phyloP scores from a whole-genome alignment of 2,797 vertebrate species.

The Etheostoma nigrum region DNA sequence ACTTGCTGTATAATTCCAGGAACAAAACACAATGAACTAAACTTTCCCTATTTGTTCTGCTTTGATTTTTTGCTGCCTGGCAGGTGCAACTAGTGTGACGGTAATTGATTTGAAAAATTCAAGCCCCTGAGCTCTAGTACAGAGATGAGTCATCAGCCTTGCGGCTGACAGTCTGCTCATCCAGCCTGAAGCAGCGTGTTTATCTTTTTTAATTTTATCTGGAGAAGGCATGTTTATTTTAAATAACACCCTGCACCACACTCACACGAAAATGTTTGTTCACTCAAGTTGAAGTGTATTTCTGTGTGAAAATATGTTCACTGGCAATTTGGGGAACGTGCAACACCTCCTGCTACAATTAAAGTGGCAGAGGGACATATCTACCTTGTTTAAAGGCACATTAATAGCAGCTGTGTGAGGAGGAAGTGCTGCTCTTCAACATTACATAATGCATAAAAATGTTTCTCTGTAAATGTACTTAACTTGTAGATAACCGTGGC shows the following conservation, averaged over 20 bases:
- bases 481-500: not conserved
- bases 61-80: slow-evolving; percentile 30
- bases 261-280: slow-evolving; percentile 7
- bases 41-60: not conserved
- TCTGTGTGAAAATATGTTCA: slow-evolving; percentile 20
- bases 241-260: slow-evolving; percentile 12
- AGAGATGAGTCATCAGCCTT: slow-evolving; percentile 63
- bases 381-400: not conserved
- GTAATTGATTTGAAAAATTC: slow-evolving; percentile 55
- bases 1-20: not conserved
- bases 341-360: slow-evolving; percentile 2
- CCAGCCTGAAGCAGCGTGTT: slow-evolving; percentile 38
- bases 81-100: slow-evolving; percentile 47
- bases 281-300: not conserved
- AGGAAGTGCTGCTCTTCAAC: not conserved
- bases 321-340: not conserved
- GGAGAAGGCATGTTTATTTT: slow-evolving; percentile 23
- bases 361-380: slow-evolving; percentile 1
- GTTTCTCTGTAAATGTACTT: not conserved
- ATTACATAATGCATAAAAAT: not conserved
- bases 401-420: not conserved
- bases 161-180: slow-evolving; percentile 51
- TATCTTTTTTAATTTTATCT: slow-evolving; percentile 30
- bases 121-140: slow-evolving; percentile 54
- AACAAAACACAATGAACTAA: slow-evolving; percentile 26